Evolutionary conservation across 2,797 vertebrate species (phyloP), one percentile per base, ranked within the genome.

Genomic region (Tamandua tetradactyla): DNA sequence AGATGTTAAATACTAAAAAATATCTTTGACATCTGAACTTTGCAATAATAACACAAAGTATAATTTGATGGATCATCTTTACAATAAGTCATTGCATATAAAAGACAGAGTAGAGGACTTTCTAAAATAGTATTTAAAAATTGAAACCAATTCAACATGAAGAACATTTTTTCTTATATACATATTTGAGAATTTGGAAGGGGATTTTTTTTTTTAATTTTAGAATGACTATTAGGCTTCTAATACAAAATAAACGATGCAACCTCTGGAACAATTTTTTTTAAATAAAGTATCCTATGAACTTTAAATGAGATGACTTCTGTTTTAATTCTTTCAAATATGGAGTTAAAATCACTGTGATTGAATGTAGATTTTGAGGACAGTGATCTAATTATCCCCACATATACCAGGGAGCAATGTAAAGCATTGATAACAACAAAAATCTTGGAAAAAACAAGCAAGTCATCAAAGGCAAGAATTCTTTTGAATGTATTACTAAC

Each of bases 281-380:
- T 80, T 62, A 32, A 3, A 76, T 89, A 49, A 87, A 79, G 57
- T 81, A 87, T 17, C 6, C 42, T 84, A 57, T 88, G 71, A 80
- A 86, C 42, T 93, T 91, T 74, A 88, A 90, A 83, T 92, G 75
- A 95, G 44, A 69, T 89, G 87, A 95, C 11, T 95, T 23, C 13
- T 91, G 6, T 87, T 94, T 93, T 90, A 47, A 47, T 81, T 96
- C 47, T 95, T 96, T 91, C 35, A 91, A 97, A 94, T 89, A 80
- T 44, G 84, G 47, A 94, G 93, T 94, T 78, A 86, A 96, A 96
- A 87, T 94, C 72, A 71, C 55, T 92, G 42, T 32, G 37, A 74
- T 66, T 97, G 66, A 84, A 85, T 85, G 42, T 42, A 95, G 47
- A 93, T 93, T 95, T 81, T 92, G 57, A 96, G 49, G 84, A 17